Base-by-base conservation (phyloP, 2,888 invertebrate genomes). In the Acrobeloides nanus region DNA sequence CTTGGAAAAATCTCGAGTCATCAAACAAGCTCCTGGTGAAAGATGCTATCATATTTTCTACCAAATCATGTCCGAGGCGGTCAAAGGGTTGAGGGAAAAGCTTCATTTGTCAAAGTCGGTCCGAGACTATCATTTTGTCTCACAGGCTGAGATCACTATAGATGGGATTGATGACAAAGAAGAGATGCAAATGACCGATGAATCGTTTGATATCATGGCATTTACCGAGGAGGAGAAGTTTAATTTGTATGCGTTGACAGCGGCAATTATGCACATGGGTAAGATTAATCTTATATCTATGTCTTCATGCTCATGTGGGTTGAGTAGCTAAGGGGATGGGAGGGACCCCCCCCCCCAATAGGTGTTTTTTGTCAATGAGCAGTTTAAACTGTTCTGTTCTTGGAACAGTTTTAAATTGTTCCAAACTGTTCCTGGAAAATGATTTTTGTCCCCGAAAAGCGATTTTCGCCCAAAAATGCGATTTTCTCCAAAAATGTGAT, bases 41-140 rank as follows among this genome's bases (percentile, higher is more conserved):
- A 86, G 97, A 79, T 95, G 93, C 73, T 97, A 97, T 84, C 97
- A 97, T 81, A 95, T 97, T 81, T 99, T 97, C 87, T 97, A 97
- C 84, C 95, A 95, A 81, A 85, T 97, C 79, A 92, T 90, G 90
- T 90, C 90, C 73, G 89, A 89, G 53, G 80, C n/a, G n/a, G n/a
- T n/a, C n/a, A n/a, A n/a, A 38, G 57, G 42, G 37, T 53, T 68
- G 35, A 59, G 47, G 51, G 35, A 63, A 1, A 41, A 52, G 5
- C 62, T 55, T 45, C 43, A 51, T 7, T 83, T 90, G 75, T 82
- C 82, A 73, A 82, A 89, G 78, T 84, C 92, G 82, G 84, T 89
- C 80, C 81, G 86, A 81, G 86, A 88, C 80, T 95, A 92, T 82
- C 78, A 81, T 81, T 87, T 84, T 82, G 87, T 92, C 75, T 81